Conservation (phyloP, 2,888 invertebrate genomes). For the Drosophila mulleri region DNA sequence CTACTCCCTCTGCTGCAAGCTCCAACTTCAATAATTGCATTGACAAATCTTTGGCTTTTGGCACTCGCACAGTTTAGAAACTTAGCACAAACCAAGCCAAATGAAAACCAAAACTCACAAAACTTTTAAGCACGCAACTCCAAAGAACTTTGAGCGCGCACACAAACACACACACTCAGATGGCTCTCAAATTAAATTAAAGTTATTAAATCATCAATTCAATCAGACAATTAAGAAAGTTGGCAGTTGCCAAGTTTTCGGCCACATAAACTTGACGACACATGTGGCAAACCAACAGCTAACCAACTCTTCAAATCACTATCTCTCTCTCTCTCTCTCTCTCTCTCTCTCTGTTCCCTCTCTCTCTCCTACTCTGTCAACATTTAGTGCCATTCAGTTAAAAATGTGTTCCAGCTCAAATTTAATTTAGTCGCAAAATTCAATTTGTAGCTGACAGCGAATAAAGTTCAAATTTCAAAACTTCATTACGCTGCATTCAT, state of each 20-base stretch:
- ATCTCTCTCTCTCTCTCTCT: neutral
- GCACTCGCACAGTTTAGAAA: constrained; percentile 53
- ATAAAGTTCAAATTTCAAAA: constrained; percentile 40
- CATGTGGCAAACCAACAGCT: constrained; percentile 51
- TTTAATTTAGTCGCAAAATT: constrained; percentile 59
- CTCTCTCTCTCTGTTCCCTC: neutral
- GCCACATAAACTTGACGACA: constrained; percentile 69
- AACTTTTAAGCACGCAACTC: constrained; percentile 58
- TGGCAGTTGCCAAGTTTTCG: constrained; percentile 66
- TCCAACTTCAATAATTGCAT: constrained; percentile 61
- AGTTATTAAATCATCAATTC: constrained; percentile 85
- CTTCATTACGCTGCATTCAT: constrained; percentile 26
- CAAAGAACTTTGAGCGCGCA: constrained; percentile 39
- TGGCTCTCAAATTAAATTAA: constrained; percentile 77
- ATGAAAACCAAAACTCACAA: constrained; percentile 68
- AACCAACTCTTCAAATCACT: neutral
- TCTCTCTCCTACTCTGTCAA: constrained; percentile 3
- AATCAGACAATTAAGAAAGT: constrained; percentile 84
- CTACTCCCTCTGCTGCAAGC: constrained; percentile 24
- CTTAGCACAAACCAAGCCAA: constrained; percentile 65
- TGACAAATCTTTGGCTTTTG: constrained; percentile 67
- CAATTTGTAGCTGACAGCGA: constrained; percentile 60
- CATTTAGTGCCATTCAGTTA: constrained; percentile 52
- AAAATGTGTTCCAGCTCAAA: constrained; percentile 45
- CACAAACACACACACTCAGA: constrained; percentile 18